phyloP scores from a whole-genome alignment of 2,888 invertebrate species.

The Diaphora mendica region DNA sequence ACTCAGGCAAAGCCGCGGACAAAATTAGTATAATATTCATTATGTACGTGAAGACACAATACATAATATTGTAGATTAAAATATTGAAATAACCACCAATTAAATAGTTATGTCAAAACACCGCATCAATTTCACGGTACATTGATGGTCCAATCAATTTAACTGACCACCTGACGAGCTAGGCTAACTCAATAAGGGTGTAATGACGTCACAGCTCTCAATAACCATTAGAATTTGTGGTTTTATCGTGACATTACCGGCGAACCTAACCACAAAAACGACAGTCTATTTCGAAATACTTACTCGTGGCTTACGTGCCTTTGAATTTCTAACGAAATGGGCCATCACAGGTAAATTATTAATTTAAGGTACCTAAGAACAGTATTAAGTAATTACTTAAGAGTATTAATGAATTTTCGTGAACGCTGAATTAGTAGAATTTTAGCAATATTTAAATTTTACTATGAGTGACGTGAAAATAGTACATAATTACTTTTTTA shows the following conservation, averaged over 20 bases:
- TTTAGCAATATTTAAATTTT: neutral
- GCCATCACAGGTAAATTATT: neutral
- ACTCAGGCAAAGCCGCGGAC: too few relatives aligned
- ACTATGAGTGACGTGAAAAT: neutral
- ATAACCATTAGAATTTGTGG: slow-evolving; percentile 3
- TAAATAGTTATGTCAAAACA: neutral
- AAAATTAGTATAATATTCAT: too few relatives aligned
- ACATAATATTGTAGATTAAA: neutral
- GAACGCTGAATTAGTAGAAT: neutral
- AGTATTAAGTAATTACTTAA: neutral
- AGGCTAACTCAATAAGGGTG: neutral
- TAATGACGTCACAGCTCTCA: neutral
- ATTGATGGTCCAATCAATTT: slow-evolving; percentile 52
- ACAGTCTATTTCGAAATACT: neutral
- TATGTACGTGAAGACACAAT: too few relatives aligned
- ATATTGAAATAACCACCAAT: neutral
- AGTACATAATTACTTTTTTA: neutral
- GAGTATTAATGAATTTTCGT: neutral
- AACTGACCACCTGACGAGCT: slow-evolving; percentile 41
- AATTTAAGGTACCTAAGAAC: neutral
- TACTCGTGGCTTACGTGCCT: neutral
- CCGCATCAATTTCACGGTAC: slow-evolving; percentile 51
- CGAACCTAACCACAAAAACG: neutral
- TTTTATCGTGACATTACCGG: neutral
- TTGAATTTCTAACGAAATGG: neutral